These are phyloP conservation scores for Eupithecia subfuscata DNA, from an alignment of 2,888 invertebrate species.

Conservation along the genomic window DNA sequence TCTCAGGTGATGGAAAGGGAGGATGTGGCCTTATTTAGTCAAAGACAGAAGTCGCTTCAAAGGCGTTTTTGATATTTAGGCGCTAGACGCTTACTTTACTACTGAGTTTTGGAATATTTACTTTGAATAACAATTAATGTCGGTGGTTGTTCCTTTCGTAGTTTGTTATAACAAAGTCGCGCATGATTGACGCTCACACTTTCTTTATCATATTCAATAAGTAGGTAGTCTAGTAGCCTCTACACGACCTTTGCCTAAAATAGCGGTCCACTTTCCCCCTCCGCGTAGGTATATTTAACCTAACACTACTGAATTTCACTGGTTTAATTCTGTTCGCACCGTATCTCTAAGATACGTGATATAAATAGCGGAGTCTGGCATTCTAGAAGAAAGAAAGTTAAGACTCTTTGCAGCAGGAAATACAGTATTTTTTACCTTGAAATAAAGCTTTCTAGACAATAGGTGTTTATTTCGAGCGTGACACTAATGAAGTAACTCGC, in stretches of 20 bases:
- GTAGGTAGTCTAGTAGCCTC: background rate
- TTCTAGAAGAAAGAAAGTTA: slow-evolving; percentile 7
- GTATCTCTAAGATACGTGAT: slow-evolving; percentile 18
- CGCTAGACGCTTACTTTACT: background rate
- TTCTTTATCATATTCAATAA: background rate
- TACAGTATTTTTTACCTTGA: slow-evolving; percentile 19
- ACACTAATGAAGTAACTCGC: slow-evolving; percentile 32
- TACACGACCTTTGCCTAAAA: slow-evolving; percentile 29
- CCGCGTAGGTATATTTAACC: slow-evolving; percentile 19
- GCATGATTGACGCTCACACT: background rate
- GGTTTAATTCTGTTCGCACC: slow-evolving; percentile 19
- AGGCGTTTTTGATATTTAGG: background rate
- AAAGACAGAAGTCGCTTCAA: background rate
- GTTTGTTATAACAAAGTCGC: background rate
- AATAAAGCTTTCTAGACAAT: slow-evolving; percentile 24
- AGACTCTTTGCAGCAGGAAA: slow-evolving; percentile 13
- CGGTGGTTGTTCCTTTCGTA: background rate
- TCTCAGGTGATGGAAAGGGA: background rate
- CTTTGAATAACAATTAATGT: background rate
- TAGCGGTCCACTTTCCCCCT: slow-evolving; percentile 26
- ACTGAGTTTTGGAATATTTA: background rate
- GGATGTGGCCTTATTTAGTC: background rate
- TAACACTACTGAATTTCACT: slow-evolving; percentile 13
- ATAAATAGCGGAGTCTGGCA: slow-evolving; percentile 30
- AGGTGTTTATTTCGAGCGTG: slow-evolving; percentile 25